Evolutionary conservation across 2,113 vertebrate genomes (phyloP), one percentile per base, ranked within the genome.

Genomic region (Telmatochromis bifrenatus): DNA sequence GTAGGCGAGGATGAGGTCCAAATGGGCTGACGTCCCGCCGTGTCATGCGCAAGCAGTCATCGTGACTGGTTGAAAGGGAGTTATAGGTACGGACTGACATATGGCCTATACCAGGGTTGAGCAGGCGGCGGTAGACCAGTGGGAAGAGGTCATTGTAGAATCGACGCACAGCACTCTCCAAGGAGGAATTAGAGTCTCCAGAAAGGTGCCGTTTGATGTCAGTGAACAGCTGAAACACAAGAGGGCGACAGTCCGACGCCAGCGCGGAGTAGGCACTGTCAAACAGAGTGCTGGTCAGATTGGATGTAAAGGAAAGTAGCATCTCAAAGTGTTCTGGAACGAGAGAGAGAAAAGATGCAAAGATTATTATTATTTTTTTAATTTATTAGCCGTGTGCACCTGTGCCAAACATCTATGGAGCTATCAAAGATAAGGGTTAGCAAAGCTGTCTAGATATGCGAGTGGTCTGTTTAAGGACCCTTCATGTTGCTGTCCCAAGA

Each of bases 101-200:
- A 58, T 94, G 95, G 17, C 94, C 96, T 12, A 97, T 92, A 49
- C 97, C 97, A 1, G 98, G 97, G 93, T 98, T 98, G 92, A 98
- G 96, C 79, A 98, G 96, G 23, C 97, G 97, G 19, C 96, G 97
- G 13, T 98, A 98, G 47, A 98, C 98, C 93, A 97, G 84, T 2
- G 97, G 98, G 88, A 98, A 98, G 84, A 98, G 97, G 31, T 96
- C 95, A 54, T 98, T 95, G 85, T 97, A 98, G 95, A 98, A 98
- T 3, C 81, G 94, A 21, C 96, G 91, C 3, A 98, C 97, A 0
- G 95, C 95, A 1, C 54, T 88, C 31, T 97, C 97, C 88, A 98
- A 86, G 2, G 96, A 97, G 90, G 95, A 94, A 51, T 96, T 89
- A 5, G 94, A 84, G n/a, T 95, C 91, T 0, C 97, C 98, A 55